Percentiles rank a stretch among this genome's conserved stretches.
Evolutionary conservation across 2,888 invertebrate genomes (phyloP).

Genomic region (Acrobasis suavella): DNA sequence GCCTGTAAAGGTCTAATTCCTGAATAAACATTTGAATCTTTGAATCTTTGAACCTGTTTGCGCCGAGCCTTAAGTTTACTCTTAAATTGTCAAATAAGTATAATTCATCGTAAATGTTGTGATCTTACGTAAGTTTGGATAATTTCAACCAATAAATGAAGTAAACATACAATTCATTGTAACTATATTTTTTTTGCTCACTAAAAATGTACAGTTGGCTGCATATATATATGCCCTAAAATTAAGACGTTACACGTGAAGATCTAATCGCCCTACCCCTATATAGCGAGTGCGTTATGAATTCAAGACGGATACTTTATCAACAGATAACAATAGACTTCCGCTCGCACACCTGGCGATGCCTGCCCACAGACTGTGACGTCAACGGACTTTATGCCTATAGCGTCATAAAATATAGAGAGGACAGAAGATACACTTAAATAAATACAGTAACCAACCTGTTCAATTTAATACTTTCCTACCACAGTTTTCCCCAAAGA

Average conservation of each 20-base stretch:
- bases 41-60: no score
- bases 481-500: no score
- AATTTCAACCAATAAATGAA: no score
- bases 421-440: background rate
- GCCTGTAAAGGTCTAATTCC: no score
- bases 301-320: constrained; percentile 38
- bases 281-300: constrained; percentile 40
- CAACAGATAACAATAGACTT: constrained; percentile 24
- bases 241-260: background rate
- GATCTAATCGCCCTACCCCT: constrained; percentile 29
- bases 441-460: no score
- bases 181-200: background rate
- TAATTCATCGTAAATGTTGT: no score
- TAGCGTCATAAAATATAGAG: constrained; percentile 1
- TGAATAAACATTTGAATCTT: no score
- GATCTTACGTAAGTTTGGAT: no score
- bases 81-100: no score
- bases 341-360: constrained; percentile 23
- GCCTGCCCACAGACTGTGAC: constrained; percentile 14
- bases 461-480: no score
- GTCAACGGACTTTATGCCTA: constrained; percentile 9
- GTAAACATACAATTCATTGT: no score
- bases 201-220: background rate
- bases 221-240: constrained; percentile 3
- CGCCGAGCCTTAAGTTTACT: no score